A percentile compares a stretch with the other conserved stretches of the same genome.
phyloP scores from a whole-genome alignment of 2,888 invertebrate species.

The Parnassius apollo region DNA sequence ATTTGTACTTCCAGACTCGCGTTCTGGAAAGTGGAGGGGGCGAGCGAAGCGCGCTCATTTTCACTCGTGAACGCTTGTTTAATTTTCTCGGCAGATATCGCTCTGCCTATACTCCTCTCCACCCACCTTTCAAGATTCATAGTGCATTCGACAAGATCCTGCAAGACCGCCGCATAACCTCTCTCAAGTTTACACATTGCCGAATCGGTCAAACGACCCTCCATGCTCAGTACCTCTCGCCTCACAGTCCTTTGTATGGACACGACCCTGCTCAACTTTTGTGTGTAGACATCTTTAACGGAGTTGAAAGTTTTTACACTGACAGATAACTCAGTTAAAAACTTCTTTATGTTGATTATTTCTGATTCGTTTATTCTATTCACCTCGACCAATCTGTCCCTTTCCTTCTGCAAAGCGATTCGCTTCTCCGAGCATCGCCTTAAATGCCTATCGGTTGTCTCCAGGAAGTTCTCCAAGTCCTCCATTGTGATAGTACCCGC shows the following conservation, averaged over 20 bases:
- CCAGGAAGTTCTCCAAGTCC: conserved; percentile 70
- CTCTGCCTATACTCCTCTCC: conserved; percentile 56
- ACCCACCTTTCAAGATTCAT: conserved; percentile 70
- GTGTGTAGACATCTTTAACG: conserved; percentile 62
- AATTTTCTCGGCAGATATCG: conserved; percentile 63
- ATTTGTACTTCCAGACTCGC: conserved; percentile 63
- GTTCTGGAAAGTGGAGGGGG: conserved; percentile 56
- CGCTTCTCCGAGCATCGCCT: conserved; percentile 66
- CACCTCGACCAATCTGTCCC: conserved; percentile 62
- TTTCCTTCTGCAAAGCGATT: conserved; percentile 59
- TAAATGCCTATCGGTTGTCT: conserved; percentile 68
- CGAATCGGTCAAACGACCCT: conserved; percentile 51
- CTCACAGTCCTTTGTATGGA: conserved; percentile 66
- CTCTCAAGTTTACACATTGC: conserved; percentile 62
- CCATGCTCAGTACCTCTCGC: conserved; percentile 61
- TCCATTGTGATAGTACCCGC: conserved; percentile 69
- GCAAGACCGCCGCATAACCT: conserved; percentile 65
- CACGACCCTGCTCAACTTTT: conserved; percentile 61
- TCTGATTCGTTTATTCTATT: conserved; percentile 70
- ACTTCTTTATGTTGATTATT: conserved; percentile 65
- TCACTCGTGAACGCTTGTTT: conserved; percentile 63
- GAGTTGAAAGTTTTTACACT: conserved; percentile 65
- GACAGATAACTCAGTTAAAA: conserved; percentile 63
- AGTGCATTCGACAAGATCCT: conserved; percentile 62
- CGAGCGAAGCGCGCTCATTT: conserved; percentile 48